Evolutionary conservation across 2,888 invertebrate species (phyloP), one percentile per base, ranked within the genome.

Genomic region (Acronicta aceris): DNA sequence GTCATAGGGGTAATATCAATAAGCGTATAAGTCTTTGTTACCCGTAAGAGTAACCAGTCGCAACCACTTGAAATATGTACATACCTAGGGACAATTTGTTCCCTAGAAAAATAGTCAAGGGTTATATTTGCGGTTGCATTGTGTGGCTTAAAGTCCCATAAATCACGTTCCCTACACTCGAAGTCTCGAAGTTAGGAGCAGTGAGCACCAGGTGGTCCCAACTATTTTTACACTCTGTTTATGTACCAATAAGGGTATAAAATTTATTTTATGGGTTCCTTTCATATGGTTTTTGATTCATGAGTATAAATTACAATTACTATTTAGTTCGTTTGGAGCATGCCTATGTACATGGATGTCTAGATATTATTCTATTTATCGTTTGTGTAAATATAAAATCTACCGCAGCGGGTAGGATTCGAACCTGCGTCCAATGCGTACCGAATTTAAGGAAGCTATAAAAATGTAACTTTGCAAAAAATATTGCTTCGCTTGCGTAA

Each of bases 71-170:
- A 86, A 88, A 82, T 82, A 79, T 79, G 70, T 71, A 60, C 76
- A 73, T n/a, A n/a, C n/a, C n/a, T 59, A 66, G 74, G 82, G 78
- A 87, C 83, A 87, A 89, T 87, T 89, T 87, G 88, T 86, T 84
- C 82, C 75, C 80, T 87, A 86, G 85, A 86, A 87, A 88, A 87
- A 86, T 85, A 89, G 87, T 90, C 83, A 91, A 93, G 92, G 90
- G 93, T 92, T 93, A 90, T 89, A 85, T 89, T 90, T 91, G 93
- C 93, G 91, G 92, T 88, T 73, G 87, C 85, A 90, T 91, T 92
- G 90, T 91, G 84, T 89, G 66, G 75, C 79, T 83, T 83, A 79
- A 83, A 85, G 82, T 77, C 81, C 81, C 86, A 90, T 93, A 93
- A 93, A 93, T 93, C 88, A 92, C 79, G 82, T 82, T 82, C 85